Evolutionary conservation across 2,797 vertebrate species (phyloP), one percentile per base, ranked within the genome.

Genomic region (Macropodus opercularis): DNA sequence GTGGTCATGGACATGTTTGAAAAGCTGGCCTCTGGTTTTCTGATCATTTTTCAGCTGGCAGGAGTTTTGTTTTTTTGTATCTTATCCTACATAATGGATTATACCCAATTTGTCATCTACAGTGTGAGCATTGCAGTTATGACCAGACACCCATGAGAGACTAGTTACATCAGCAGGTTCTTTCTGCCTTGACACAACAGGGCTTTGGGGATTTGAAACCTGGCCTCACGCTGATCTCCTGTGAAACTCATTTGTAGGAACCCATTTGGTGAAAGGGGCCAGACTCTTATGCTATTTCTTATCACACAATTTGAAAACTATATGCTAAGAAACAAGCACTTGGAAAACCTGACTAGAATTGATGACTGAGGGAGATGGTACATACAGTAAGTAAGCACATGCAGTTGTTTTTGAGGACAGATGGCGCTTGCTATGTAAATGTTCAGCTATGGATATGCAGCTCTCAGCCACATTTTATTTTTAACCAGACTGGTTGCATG

Each of bases 211-310:
- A 68, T 75, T 77, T 78, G 69, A 73, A 71, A 41, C 36, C 47
- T 59, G 71, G 52, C 54, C 66, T 77, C 61, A 59, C 38, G 15
- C 66, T 80, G 73, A 67, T 76, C 26, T 68, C 49, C 74, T 85
- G 83, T 68, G 61, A 81, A 85, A 79, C 53, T 79, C 55, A 71
- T 85, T 75, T 77, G 38, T 61, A 48, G 47, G 26, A 85, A 27
- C 29, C 52, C 34, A 42, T 77, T 75, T 44, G 66, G 64, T 55
- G 52, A 19, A 29, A 42, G 13, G 35, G 43, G 23, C 51, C 72
- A 68, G 57, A 52, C 56, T 43, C 36, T 14, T 43, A 53, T 72
- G 70, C 63, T 75, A 36, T 80, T 79, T n/a, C n/a, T n/a, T 24
- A 77, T 82, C 59, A 75, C 57, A 40, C 29, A 36, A 56, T 75